Evolutionary conservation across 2,113 vertebrate species (phyloP).

Genomic region (Vulpes vulpes): DNA sequence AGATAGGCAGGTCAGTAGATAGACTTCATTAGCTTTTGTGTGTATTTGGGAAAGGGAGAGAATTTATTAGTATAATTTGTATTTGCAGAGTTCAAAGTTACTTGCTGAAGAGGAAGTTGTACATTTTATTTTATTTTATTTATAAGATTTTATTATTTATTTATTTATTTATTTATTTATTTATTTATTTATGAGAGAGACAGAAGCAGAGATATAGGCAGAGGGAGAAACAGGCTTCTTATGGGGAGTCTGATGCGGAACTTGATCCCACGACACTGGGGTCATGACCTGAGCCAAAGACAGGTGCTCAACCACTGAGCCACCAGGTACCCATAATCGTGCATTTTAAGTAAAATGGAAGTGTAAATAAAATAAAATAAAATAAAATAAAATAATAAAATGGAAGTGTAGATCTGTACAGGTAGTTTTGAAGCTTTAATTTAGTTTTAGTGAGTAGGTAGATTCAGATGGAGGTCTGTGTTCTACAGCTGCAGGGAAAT

Average conservation of each 20-base stretch:
- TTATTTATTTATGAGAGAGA: too few relatives aligned
- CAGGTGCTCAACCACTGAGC: too few relatives aligned
- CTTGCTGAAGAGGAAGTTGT: slow-evolving; percentile 24
- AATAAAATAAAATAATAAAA: not conserved
- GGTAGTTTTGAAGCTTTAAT: slow-evolving; percentile 14
- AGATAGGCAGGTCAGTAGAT: not conserved
- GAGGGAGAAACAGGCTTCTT: too few relatives aligned
- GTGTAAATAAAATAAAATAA: not conserved
- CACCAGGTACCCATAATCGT: too few relatives aligned
- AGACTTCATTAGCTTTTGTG: slow-evolving; percentile 34
- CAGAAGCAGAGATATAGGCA: too few relatives aligned
- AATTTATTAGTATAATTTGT: not conserved
- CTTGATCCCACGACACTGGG: too few relatives aligned
- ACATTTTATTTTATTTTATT: not conserved
- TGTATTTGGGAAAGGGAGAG: not conserved
- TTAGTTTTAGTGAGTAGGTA: not conserved
- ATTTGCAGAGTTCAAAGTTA: not conserved
- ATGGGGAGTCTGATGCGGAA: too few relatives aligned
- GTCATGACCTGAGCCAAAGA: too few relatives aligned
- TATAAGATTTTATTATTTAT: too few relatives aligned
- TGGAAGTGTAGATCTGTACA: not conserved
- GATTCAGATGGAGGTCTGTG: not conserved
- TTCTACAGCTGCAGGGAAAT: not conserved
- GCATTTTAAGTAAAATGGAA: not conserved
- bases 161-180: too few relatives aligned